These are phyloP conservation scores for Chlamydotis undulata DNA, from an alignment of 2,113 vertebrate genomes.

Conservation along the genomic window DNA sequence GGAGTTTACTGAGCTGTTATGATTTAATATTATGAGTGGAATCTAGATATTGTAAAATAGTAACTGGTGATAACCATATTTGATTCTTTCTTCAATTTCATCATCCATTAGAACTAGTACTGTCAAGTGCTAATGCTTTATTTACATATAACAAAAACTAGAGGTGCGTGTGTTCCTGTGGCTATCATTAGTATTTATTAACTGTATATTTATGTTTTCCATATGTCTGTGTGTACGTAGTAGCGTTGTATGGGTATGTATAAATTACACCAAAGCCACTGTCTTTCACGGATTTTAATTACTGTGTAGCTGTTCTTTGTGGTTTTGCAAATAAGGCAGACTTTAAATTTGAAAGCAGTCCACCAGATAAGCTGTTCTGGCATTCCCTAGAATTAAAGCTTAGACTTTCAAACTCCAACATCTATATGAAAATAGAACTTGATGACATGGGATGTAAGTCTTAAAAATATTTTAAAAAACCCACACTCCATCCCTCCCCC, in stretches of 20 bases:
- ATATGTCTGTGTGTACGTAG: not conserved
- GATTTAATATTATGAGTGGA: conserved; percentile 1
- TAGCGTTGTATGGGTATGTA: not conserved
- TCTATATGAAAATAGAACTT: not conserved
- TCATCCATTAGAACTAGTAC: not conserved
- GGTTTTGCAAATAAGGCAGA: conserved; percentile 15
- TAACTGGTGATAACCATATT: not conserved
- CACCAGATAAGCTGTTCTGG: not conserved
- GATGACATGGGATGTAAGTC: not conserved
- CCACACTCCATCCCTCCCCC: not conserved
- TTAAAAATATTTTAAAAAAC: not conserved
- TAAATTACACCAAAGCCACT: not conserved
- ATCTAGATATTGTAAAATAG: not conserved
- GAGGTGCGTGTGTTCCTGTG: not conserved
- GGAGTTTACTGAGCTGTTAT: conserved; percentile 29
- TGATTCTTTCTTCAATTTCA: not conserved
- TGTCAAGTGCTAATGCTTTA: not conserved
- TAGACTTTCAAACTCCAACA: not conserved
- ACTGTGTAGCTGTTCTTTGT: not conserved
- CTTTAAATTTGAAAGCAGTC: conserved; percentile 3
- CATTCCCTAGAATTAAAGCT: not conserved
- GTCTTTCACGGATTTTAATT: conserved; percentile 37
- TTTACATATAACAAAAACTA: not conserved
- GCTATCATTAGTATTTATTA: not conserved
- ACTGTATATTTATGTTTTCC: not conserved